A percentile compares a stretch with the other conserved stretches of the same genome.
Conservation (phyloP, 2,113 vertebrate species). For the Hemichromis elongatus region DNA sequence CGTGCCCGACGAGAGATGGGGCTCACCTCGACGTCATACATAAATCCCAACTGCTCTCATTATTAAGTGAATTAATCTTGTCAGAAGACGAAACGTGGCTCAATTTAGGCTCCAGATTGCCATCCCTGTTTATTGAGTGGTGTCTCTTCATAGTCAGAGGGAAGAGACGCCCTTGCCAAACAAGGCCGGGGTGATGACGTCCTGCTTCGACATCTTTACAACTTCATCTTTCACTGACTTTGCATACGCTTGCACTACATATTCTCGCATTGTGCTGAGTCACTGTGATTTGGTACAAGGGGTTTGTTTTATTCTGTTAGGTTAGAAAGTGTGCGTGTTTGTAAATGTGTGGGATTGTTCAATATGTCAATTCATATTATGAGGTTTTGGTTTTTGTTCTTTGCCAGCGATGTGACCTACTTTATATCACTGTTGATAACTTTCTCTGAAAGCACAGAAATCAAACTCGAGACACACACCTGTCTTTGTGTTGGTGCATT, state of each 20-base stretch:
- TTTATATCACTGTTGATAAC: background rate
- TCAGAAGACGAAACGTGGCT: constrained; percentile 29
- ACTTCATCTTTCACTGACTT: constrained; percentile 44
- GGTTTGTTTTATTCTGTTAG: background rate
- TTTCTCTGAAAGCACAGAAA: background rate
- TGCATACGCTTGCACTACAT: constrained; percentile 12
- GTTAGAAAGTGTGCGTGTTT: background rate
- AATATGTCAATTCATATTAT: background rate
- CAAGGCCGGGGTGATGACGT: constrained; percentile 1
- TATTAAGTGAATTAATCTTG: constrained; percentile 55
- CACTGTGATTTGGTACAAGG: background rate
- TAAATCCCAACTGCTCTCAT: constrained; percentile 54
- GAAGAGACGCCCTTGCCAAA: constrained; percentile 50
- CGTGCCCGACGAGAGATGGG: background rate
- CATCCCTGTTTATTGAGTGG: constrained; percentile 45
- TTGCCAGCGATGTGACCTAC: background rate
- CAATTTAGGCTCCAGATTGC: constrained; percentile 44
- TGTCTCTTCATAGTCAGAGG: constrained; percentile 4
- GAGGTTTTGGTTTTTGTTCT: background rate
- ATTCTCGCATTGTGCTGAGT: constrained; percentile 27
- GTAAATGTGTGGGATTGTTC: background rate
- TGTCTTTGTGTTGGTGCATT: background rate
- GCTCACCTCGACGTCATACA: background rate
- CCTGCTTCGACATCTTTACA: constrained; percentile 48
- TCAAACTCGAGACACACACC: background rate